Evolutionary conservation across 2,113 vertebrate species (phyloP), one percentile per base, ranked within the genome.

Genomic region (Upupa epops): DNA sequence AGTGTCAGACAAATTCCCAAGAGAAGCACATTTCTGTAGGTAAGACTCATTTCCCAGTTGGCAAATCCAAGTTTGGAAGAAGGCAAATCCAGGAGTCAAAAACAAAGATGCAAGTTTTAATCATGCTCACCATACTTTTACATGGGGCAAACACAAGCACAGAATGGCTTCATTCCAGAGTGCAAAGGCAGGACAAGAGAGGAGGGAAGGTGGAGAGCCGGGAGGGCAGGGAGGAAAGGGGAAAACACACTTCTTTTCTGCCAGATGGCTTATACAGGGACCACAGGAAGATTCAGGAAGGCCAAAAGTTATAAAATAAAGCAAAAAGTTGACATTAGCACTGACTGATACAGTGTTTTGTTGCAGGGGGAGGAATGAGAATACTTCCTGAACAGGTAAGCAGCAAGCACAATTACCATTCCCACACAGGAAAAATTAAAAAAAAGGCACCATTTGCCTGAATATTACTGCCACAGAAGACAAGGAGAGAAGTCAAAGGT

Each of bases 361-460:
- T 32, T 88, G 83, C 3, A 28, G 19, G n/a, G 79, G 24, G 34
- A 74, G 49, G 46, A 91, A 94, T 79, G 28, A 89, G 69, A 86
- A 80, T 77, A 74, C 61, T 96, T 94, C 93, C 90, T 95, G 92
- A 94, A 83, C 93, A 96, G 93, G 94, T 96, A 95, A 92, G 51
- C 80, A 64, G 17, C 75, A 70, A 86, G 58, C 91, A 96, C 93
- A 95, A 89, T 94, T 80, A 56, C 83, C 79, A 92, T 86, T 95
- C 85, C 85, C 70, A 91, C 85, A 95, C 94, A 94, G 93, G 93
- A 95, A 95, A 68, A 70, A 59, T 78, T 91, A 76, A 87, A 95
- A 94, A 96, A 96, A 95, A 89, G 93, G 91, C 59, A 91, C 32
- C 32, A 63, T 63, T 95, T 95, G 86, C 90, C 88, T 56, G 29